Percentiles rank a stretch among this genome's conserved stretches.
Evolutionary conservation across 2,888 invertebrate genomes (phyloP).

Genomic region (Zhuqinia jingwanae): DNA sequence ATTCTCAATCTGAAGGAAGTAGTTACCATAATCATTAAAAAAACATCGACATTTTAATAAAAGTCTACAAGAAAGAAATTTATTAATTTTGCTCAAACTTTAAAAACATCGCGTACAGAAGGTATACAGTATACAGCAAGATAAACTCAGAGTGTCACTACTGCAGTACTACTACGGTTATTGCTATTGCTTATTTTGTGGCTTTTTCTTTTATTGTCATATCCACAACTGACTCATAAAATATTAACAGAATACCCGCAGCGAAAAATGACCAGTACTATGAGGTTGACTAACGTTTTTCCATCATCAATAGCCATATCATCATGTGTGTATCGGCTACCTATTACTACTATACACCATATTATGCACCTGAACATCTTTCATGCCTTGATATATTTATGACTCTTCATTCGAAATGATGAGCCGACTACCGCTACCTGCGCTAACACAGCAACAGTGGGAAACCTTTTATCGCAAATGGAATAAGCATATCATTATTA

Average conservation of each 20-base stretch:
- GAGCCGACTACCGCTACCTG: neutral
- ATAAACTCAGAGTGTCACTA: neutral
- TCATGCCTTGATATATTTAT: too few species aligned
- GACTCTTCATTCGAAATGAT: too few species aligned
- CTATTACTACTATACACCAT: too few species aligned
- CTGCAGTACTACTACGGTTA: neutral
- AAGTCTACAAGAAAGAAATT: neutral
- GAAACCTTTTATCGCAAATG: neutral
- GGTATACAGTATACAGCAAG: too few species aligned
- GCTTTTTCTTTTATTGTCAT: neutral
- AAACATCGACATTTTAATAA: slow-evolving; percentile 17
- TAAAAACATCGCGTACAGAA: slow-evolving; percentile 9
- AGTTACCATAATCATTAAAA: too few species aligned
- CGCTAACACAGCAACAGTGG: neutral
- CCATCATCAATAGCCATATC: too few species aligned
- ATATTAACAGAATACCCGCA: neutral
- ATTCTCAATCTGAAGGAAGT: too few species aligned
- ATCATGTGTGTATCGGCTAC: too few species aligned
- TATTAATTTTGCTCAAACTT: neutral
- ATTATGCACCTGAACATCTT: too few species aligned
- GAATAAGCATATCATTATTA: neutral
- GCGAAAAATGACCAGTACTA: neutral
- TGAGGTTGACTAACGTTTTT: too few species aligned
- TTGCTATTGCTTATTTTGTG: too few species aligned
- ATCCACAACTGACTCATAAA: neutral